Base-by-base conservation (phyloP, 2,113 vertebrate species). In the Caloenas nicobarica region DNA sequence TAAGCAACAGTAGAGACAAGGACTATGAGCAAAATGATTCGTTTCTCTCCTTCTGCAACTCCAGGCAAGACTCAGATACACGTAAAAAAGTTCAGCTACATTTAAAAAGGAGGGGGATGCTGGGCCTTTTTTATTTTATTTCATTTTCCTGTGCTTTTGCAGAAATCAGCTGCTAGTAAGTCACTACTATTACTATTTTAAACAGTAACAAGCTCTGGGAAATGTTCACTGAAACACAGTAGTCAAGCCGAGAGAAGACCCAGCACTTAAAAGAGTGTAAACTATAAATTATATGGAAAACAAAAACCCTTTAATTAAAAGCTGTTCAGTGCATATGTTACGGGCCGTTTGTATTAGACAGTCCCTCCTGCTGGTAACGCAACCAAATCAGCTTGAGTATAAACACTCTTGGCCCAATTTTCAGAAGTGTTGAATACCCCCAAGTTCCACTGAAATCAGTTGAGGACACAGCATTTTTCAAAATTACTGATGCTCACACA, bases 271-370 rank as follows among this genome's bases (percentile, higher is more conserved):
- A 54, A 91, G 50, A 92, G 40, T 72, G 71, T 44, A 57, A 96
- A 93, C 84, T 86, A 86, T 69, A 94, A 95, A 77, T 66, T 73
- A 93, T 12, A 66, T 22, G 26, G 42, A 97, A 95, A 95, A 94
- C 68, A 88, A 91, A 87, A 95, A 58, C 14, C 26, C 66, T 96
- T 96, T 93, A 85, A 94, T 93, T 86, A 87, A 79, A 96, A 86
- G 88, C 86, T 91, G 95, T 94, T 97, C 96, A 97, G 97, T 96
- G 95, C 94, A 97, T 91, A 94, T 89, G 92, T 93, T 85, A 86
- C 0, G 71, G 91, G 91, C 74, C 79, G 0, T 76, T 85, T 60
- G 81, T 91, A 94, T 54, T 42, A 91, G 46, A 70, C 46, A 83
- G n/a, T 83, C 76, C 71, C 53, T 76, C 68, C 78, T 92, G 91